These are phyloP conservation scores for Hirtodrosophila cameraria DNA, from an alignment of 2,888 invertebrate genomes.

Conservation along the genomic window DNA sequence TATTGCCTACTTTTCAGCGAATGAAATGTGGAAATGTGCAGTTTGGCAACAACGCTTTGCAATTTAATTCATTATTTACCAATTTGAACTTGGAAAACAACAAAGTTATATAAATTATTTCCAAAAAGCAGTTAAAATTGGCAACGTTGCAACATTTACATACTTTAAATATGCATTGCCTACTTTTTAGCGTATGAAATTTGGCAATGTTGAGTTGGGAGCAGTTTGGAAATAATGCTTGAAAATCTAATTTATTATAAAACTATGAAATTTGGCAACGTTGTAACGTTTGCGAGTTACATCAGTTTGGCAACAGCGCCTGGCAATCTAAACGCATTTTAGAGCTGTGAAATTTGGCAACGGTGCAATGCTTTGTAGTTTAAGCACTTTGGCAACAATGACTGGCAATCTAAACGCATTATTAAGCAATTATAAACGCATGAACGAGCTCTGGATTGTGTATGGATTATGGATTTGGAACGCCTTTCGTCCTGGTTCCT, in stretches of 20 bases:
- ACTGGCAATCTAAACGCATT: conserved; percentile 28
- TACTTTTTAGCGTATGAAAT: conserved; percentile 2
- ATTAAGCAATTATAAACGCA: conserved; percentile 54
- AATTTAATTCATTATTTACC: not conserved
- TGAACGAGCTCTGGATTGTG: conserved; percentile 13
- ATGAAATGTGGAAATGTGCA: not conserved
- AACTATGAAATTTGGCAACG: too few relatives aligned
- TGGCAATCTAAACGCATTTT: too few relatives aligned
- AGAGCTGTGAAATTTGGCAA: not conserved
- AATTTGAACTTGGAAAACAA: too few relatives aligned
- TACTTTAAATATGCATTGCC: too few relatives aligned
- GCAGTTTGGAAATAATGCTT: not conserved
- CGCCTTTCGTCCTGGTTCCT: not conserved
- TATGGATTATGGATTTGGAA: not conserved
- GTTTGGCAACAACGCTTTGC: conserved; percentile 5
- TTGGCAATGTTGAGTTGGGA: conserved; percentile 3
- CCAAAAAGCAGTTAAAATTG: too few relatives aligned
- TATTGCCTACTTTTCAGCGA: too few relatives aligned
- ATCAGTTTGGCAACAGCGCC: not conserved
- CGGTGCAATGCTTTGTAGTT: not conserved
- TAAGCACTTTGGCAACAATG: not conserved
- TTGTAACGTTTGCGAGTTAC: not conserved
- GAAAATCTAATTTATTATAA: not conserved
- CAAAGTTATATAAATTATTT: too few relatives aligned
- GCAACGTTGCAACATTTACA: not conserved